Conservation (phyloP, 92 coral and sea anemone genomes). For the Porites cylindrica region DNA sequence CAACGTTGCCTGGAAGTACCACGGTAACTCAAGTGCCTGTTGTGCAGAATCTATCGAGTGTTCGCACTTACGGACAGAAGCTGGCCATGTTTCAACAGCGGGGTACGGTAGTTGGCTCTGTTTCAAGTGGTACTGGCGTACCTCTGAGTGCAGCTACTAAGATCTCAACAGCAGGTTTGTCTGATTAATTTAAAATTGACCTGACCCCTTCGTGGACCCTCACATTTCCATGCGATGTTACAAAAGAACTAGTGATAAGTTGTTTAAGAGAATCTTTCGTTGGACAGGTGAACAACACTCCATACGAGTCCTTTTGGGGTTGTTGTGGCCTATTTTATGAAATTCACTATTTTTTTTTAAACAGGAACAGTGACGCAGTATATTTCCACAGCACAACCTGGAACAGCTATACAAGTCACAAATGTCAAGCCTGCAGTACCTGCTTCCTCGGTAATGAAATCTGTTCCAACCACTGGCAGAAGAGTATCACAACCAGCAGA, state of each 20-base stretch:
- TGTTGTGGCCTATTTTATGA: too few relatives aligned
- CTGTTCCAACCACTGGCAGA: constrained; percentile 61
- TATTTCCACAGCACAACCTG: constrained; percentile 66
- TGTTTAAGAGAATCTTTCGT: too few relatives aligned
- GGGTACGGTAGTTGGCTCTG: constrained; percentile 47
- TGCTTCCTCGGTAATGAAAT: constrained; percentile 46
- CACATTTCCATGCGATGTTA: too few relatives aligned
- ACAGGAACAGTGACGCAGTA: constrained; percentile 61
- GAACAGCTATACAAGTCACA: constrained; percentile 54
- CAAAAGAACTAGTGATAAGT: too few relatives aligned
- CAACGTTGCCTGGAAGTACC: constrained; percentile 29
- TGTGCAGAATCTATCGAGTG: constrained; percentile 65
- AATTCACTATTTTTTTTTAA: too few relatives aligned
- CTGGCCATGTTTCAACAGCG: constrained; percentile 88
- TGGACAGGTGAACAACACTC: too few relatives aligned
- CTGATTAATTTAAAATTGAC: not conserved
- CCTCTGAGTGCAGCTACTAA: constrained; percentile 34
- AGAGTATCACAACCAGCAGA: constrained; percentile 71
- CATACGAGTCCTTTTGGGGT: too few relatives aligned
- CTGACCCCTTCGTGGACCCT: not conserved
- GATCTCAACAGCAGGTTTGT: constrained; percentile 47
- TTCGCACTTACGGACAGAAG: constrained; percentile 89
- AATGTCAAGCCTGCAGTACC: constrained; percentile 50
- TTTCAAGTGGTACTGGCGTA: constrained; percentile 30
- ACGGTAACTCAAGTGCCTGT: constrained; percentile 55